Base-by-base conservation (phyloP, 2,797 vertebrate species). In the Phalloptychus januarius region DNA sequence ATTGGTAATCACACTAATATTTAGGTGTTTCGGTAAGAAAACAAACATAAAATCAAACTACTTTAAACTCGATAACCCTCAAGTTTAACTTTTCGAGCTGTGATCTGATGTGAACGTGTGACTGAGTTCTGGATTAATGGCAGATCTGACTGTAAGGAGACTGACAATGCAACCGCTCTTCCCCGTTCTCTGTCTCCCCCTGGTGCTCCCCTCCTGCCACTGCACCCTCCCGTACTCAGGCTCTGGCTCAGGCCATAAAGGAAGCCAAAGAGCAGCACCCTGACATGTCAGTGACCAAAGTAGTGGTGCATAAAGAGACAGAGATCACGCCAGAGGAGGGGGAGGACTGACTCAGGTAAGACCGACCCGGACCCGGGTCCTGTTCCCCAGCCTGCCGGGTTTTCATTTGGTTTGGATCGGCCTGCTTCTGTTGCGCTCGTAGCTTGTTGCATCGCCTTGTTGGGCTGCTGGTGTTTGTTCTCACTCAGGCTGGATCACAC, bases 231-330 rank as follows among this genome's bases (percentile, higher is more conserved):
- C 52, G 67, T 96, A 96, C 80, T 54, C 96, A 99, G 98, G 98
- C 98, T 93, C 97, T 99, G 96, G 98, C 98, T 98, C 97, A 99
- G 97, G 98, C 98, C 96, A 99, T 99, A 97, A 99, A 99, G 97
- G 98, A 99, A 95, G 98, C 97, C 96, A 99, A 99, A 99, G 98
- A 99, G 95, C 98, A 99, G 96, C 98, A 99, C 95, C 98, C 98
- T 96, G 98, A 99, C 97, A 99, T 99, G 98, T 98, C 98, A 96
- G 98, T 99, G 97, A 99, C 98, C 97, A 99, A 99, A 96, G 98
- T 99, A 97, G 98, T 99, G 97, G 98, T 99, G 94, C 98, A 99
- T 97, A 99, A 99, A 98, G 98, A 99, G 94, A 98, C 97, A 95
- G 98, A 99, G 96, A 98, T 99, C 97, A 97, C 97, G 81, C 96